Base-by-base conservation (phyloP, 2,113 vertebrate species). In the Halichoeres trimaculatus region DNA sequence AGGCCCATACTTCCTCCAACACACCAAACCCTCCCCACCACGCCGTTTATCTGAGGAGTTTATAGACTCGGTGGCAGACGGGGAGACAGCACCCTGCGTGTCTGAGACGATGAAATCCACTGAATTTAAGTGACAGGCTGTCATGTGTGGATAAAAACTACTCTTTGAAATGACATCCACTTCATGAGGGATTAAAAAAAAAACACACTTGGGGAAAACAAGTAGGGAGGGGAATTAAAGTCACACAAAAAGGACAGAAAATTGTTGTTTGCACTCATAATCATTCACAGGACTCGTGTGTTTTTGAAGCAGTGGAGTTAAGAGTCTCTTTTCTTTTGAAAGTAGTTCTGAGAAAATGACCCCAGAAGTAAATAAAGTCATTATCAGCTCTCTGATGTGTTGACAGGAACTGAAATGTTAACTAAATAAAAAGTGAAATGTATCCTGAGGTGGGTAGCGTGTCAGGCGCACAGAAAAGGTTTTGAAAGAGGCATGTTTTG, bases 41-140 rank as follows among this genome's bases (percentile, higher is more conserved):
- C 45, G 6, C 16, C 26, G 20, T 67, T 47, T 47, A 76, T 76
- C 56, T 61, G 55, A 67, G 20, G 26, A 26, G 38, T 45, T 66
- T 35, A 38, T 55, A 67, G 14, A 4, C 47, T 7, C 8, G 16
- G 19, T 9, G 19, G 45, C 26, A 16, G 53, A 55, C 22, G 4
- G 53, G 23, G 24, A 34, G 34, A 57, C 47, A 9, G 57, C 19
- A 6, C 10, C 56, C 56, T 43, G 35, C 0, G 22, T 43, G 22
- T 40, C 47, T 22, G 23, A 52, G 19, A 13, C 0, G 34, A 51
- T 38, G 19, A 62, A 45, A 47, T 62, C 58, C 2, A 13, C 0
- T 19, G 13, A 16, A 45, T 35, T 54, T 13, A 17, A 30, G 5
- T 45, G 50, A 35, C 69, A 14, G 22, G 17, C 9, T 3, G 14